A percentile compares a stretch with the other conserved stretches of the same genome.
Evolutionary conservation across 2,888 invertebrate genomes (phyloP).

Genomic region (Tetropium fuscum): DNA sequence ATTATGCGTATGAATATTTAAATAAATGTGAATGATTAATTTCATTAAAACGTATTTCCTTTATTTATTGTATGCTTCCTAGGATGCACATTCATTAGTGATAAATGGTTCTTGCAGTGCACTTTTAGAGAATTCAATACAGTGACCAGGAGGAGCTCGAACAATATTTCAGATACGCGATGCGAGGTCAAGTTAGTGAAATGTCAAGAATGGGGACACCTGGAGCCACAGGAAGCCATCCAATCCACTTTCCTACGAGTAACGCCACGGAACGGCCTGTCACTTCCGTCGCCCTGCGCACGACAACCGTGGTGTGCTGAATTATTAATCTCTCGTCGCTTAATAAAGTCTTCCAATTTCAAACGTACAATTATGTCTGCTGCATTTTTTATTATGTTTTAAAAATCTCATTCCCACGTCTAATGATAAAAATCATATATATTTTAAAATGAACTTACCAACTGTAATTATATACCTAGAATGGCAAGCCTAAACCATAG

Average conservation of each 20-base stretch:
- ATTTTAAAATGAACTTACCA: no score
- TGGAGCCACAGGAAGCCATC: constrained; percentile 25
- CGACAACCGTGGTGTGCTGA: constrained; percentile 41
- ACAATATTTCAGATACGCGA: background rate
- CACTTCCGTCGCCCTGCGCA: constrained; percentile 32
- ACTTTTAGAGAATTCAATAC: background rate
- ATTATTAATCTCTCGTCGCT: constrained; percentile 47
- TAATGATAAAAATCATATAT: constrained; percentile 27
- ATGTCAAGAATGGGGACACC: constrained; percentile 17
- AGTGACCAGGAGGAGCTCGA: constrained; percentile 2
- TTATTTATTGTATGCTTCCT: no score
- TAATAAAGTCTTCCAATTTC: constrained; percentile 53
- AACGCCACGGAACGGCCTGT: constrained; percentile 31
- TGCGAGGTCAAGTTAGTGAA: constrained; percentile 5
- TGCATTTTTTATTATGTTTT: constrained; percentile 42
- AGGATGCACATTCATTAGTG: no score
- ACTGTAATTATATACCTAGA: no score
- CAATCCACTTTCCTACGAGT: constrained; percentile 36
- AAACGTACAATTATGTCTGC: constrained; percentile 43
- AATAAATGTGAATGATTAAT: no score
- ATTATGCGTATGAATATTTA: no score
- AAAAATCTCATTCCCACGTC: constrained; percentile 26
- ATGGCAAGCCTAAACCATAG: no score
- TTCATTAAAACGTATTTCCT: no score
- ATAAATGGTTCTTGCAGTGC: background rate